Evolutionary conservation across 2,888 invertebrate genomes (phyloP).

Genomic region (Melieria crassipennis): DNA sequence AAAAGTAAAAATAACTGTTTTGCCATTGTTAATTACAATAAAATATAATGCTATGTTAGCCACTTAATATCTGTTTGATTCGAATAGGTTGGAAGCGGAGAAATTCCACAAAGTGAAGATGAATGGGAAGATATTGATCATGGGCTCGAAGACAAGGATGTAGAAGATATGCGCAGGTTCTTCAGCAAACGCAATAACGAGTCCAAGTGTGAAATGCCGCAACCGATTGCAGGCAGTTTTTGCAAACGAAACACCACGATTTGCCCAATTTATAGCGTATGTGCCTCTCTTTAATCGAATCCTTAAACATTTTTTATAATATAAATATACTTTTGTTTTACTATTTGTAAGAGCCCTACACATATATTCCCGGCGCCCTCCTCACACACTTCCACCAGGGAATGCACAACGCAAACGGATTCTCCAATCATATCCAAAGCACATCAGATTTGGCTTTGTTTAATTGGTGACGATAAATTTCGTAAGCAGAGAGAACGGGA

Average conservation of each 20-base stretch:
- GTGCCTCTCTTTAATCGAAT: slow-evolving; percentile 2
- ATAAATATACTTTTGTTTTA: neutral
- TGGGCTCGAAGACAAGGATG: slow-evolving; percentile 34
- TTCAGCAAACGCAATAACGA: slow-evolving; percentile 47
- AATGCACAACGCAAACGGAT: slow-evolving; percentile 86
- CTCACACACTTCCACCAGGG: slow-evolving; percentile 74
- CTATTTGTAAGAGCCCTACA: slow-evolving; percentile 61
- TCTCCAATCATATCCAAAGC: slow-evolving; percentile 76
- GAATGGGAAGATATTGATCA: slow-evolving; percentile 81
- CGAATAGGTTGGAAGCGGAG: slow-evolving; percentile 81
- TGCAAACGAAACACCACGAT: slow-evolving; percentile 71
- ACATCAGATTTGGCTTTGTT: slow-evolving; percentile 82
- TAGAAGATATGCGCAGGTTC: slow-evolving; percentile 33
- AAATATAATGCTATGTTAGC: too few species aligned
- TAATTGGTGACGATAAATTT: slow-evolving; percentile 81
- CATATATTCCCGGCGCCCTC: slow-evolving; percentile 62
- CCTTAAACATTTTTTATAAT: neutral
- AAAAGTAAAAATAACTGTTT: too few species aligned
- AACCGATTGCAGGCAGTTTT: slow-evolving; percentile 56
- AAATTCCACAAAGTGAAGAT: slow-evolving; percentile 81
- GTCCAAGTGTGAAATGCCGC: slow-evolving; percentile 54
- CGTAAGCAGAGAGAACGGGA: slow-evolving; percentile 79
- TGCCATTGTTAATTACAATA: too few species aligned
- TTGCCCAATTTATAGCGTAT: slow-evolving; percentile 74
- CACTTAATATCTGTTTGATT: too few species aligned